Conservation (phyloP, 2,888 invertebrate genomes). For the Vannuccia rotundouncinata region DNA sequence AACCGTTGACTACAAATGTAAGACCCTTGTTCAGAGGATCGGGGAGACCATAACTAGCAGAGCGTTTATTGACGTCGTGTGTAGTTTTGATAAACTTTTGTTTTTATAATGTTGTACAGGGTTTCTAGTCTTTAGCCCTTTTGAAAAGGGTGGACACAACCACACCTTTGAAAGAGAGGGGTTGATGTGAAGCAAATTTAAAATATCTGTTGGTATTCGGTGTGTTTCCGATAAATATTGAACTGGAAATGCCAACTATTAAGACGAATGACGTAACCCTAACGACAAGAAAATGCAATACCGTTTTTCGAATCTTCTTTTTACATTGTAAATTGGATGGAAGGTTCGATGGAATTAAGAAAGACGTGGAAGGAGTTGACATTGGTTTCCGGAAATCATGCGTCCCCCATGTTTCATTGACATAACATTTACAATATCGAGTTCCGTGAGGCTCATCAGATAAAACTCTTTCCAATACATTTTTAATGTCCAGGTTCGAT, state of each 20-base stretch:
- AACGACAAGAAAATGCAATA: slow-evolving; percentile 5
- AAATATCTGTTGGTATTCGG: neutral
- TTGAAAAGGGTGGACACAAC: slow-evolving; percentile 22
- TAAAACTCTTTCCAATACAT: neutral
- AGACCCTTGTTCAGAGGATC: neutral
- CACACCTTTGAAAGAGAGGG: neutral
- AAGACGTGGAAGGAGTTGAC: slow-evolving; percentile 4
- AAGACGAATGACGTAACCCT: too few relatives aligned
- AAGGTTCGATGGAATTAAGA: slow-evolving; percentile 8
- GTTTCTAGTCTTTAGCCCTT: neutral
- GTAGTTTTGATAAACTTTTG: neutral
- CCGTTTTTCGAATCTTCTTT: slow-evolving; percentile 6
- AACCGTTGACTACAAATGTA: neutral
- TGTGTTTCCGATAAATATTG: neutral
- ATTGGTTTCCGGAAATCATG: neutral
- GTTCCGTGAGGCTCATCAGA: neutral
- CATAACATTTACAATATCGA: neutral
- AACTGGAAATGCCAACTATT: neutral
- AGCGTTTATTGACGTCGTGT: neutral
- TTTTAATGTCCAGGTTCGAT: neutral
- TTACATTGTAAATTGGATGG: neutral
- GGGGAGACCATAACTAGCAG: neutral
- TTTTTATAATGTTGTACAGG: neutral
- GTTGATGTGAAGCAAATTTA: neutral
- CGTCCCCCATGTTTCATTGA: neutral